Evolutionary conservation across 2,797 vertebrate species (phyloP).

Genomic region (Scyliorhinus canicula): DNA sequence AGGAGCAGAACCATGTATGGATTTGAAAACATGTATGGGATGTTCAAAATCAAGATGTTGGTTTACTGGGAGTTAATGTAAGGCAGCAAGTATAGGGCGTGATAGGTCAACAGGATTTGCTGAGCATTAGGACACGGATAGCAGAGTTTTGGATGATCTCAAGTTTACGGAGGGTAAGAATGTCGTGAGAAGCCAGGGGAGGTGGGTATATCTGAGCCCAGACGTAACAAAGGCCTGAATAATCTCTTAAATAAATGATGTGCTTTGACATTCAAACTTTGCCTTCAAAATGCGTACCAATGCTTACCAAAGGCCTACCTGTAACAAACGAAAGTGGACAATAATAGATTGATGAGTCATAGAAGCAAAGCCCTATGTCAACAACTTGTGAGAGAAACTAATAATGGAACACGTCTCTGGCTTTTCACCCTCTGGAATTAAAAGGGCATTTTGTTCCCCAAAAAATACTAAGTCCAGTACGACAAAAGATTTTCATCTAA

Average conservation of each 20-base stretch:
- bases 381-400: not conserved
- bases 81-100: too few relatives aligned
- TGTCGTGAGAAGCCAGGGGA: too few relatives aligned
- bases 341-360: not conserved
- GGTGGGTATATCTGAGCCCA: too few relatives aligned
- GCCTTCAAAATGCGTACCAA: not conserved
- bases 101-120: too few relatives aligned
- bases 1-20: too few relatives aligned
- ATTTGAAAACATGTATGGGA: too few relatives aligned
- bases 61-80: too few relatives aligned
- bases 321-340: not conserved
- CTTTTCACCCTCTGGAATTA: not conserved
- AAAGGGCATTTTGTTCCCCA: not conserved
- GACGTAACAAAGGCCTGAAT: too few relatives aligned
- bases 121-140: too few relatives aligned
- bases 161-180: too few relatives aligned
- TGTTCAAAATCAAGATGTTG: too few relatives aligned
- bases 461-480: not conserved
- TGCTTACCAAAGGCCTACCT: not conserved
- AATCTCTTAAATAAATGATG: conserved; percentile 3
- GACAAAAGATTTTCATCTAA: not conserved
- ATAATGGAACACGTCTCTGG: not conserved
- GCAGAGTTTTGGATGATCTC: too few relatives aligned
- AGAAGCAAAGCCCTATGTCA: not conserved
- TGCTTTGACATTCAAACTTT: not conserved